Base-by-base conservation (phyloP, 2,888 invertebrate species). In the Tenthredo livida region DNA sequence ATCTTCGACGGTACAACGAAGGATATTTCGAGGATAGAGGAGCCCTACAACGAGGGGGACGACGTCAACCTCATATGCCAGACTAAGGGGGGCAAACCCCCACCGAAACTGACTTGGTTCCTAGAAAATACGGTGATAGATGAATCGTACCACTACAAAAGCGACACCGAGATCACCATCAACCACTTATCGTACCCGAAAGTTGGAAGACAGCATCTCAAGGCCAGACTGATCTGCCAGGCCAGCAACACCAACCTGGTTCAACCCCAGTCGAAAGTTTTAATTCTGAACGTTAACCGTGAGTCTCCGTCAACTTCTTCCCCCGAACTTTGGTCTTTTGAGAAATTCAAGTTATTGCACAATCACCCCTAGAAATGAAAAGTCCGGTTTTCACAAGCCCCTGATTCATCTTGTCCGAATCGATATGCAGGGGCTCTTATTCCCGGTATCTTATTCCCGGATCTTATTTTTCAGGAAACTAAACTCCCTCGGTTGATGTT, bases 181-280 rank as follows among this genome's bases (percentile, higher is more conserved):
- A 98, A 98, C 94, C 96, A 96, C 89, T 95, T 98, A 90, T 96
- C 96, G 87, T 97, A 97, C 92, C 96, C 97, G 85, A 96, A 96
- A 92, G 96, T 98, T 89, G 97, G 97, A 50, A 94, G 98, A 85
- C 97, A 97, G 93, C 97, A 98, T 94, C 95, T 97, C 89, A 97
- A 97, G 93, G 95, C 97, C 85, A 95, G 97, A 90, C 96, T 98
- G 90, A 96, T 97, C 90, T 98, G 98, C 94, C 97, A 97, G 94
- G 98, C 98, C 43, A 96, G 96, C 90, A 98, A 98, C 93, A 98
- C 97, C 88, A 97, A 97, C 93, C 94, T 97, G 89, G 96, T 97
- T 70, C 96, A 96, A 82, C 97, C 98, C 12, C 96, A 96, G 91
- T 96, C 96, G 89, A 97, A 96, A 94, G 96, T 97, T 88, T 96